Base-by-base conservation (phyloP, 53 echinoderm and acorn worm species). In the Antedon mediterranea region DNA sequence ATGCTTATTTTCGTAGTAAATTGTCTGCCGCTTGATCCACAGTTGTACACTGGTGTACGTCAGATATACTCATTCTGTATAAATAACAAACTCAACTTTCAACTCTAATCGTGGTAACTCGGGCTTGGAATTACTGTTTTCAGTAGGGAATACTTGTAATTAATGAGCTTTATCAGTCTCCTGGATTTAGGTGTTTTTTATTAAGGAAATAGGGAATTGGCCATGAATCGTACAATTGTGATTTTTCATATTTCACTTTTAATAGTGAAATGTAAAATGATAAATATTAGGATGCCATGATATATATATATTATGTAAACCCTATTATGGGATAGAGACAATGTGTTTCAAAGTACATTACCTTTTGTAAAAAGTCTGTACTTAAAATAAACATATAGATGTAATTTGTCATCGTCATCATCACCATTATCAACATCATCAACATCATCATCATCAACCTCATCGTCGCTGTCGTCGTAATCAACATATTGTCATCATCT, bases 371-470 rank as follows among this genome's bases (percentile, higher is more conserved):
- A 37, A 37, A 4, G 37, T 37, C 37, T 6, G 4, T 11, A 37
- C n/a, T 37, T 11, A 37, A 6, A 4, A 6, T 37, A 6, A 37
- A 6, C 37, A 37, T 37, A 4, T 6, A 6, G 4, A 37, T 37
- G 4, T 6, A 4, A 11, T 37, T 4, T 72, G 32, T 0, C 80
- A 72, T 32, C 80, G 71, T 72, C 80, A 72, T 72, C 71, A 31
- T 28, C 80, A 79, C 79, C 72, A 72, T 72, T 72, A 72, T 72
- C 72, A 72, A 20, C 72, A 72, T 72, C 72, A 72, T 72, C 72
- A 72, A 8, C 72, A 72, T 72, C 72, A 72, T 72, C 72, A 37
- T 11, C 37, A 37, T 11, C 37, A 37, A 4, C 37, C 4, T 11
- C 37, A 37, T 11, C 37, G 20, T 72, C 72, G 20, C 30, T 30